Conservation (phyloP, 1,140 invertebrate genomes). For the Drosophila littoralis region DNA sequence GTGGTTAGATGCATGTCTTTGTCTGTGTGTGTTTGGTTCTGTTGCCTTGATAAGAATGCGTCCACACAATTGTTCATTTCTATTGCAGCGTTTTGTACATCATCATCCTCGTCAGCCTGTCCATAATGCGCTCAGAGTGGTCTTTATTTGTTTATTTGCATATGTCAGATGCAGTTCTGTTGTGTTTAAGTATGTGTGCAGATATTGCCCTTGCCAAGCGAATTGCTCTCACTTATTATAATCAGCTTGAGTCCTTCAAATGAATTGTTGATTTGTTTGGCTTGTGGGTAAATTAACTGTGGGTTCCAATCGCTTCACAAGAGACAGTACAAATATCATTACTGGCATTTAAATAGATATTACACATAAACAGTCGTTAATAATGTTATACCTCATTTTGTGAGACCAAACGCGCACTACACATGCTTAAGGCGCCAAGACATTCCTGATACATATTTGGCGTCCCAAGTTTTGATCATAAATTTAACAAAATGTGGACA, state of each 20-base stretch:
- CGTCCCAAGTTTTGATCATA: slow-evolving; percentile 55
- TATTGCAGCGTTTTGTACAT: slow-evolving; percentile 22
- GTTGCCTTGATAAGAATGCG: slow-evolving; percentile 24
- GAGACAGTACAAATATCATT: too few relatives aligned
- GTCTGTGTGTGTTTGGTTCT: slow-evolving; percentile 2
- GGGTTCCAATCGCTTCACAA: neutral
- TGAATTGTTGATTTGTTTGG: slow-evolving; percentile 16
- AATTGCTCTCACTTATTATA: slow-evolving; percentile 26
- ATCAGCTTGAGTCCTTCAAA: slow-evolving; percentile 21
- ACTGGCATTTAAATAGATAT: slow-evolving; percentile 43
- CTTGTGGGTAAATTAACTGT: slow-evolving; percentile 25
- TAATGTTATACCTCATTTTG: slow-evolving; percentile 39
- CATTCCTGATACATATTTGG: slow-evolving; percentile 46
- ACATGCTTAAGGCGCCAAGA: slow-evolving; percentile 49
- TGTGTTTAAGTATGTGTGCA: neutral
- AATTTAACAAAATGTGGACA: slow-evolving; percentile 38
- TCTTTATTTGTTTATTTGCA: slow-evolving; percentile 16
- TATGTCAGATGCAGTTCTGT: slow-evolving; percentile 25
- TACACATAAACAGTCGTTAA: slow-evolving; percentile 58
- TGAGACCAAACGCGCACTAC: slow-evolving; percentile 41
- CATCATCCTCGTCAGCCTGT: slow-evolving; percentile 3
- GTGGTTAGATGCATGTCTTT: neutral
- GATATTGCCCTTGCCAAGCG: slow-evolving; percentile 12
- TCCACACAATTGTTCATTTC: slow-evolving; percentile 23
- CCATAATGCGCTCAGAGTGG: slow-evolving; percentile 10